Conservation (phyloP, 2,888 invertebrate species). For the Heliconius hortense region DNA sequence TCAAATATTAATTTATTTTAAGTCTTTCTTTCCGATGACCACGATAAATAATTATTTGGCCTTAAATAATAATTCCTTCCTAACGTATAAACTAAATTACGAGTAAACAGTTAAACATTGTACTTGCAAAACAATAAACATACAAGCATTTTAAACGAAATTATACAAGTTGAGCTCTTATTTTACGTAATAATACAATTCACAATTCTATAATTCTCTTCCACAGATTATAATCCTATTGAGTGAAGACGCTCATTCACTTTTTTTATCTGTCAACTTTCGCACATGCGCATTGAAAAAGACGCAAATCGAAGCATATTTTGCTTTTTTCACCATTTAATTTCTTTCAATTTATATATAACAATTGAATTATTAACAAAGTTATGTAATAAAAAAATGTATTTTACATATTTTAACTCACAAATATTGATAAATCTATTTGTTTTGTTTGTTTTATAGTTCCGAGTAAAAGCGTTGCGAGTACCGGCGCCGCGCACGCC, state of each 20-base stretch:
- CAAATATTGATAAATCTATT: constrained; percentile 21
- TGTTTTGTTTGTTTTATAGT: constrained; percentile 29
- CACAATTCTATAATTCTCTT: constrained; percentile 9
- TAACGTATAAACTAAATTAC: neutral
- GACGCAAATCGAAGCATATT: constrained; percentile 9
- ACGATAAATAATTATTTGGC: neutral
- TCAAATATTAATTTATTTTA: neutral
- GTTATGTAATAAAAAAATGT: neutral
- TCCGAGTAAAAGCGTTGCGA: constrained; percentile 21
- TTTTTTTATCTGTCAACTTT: constrained; percentile 18
- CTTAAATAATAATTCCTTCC: neutral
- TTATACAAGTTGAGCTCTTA: constrained; percentile 3
- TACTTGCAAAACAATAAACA: neutral
- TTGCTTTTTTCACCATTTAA: neutral
- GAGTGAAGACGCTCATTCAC: constrained; percentile 23
- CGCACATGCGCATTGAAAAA: constrained; percentile 25
- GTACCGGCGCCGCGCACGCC: constrained; percentile 35
- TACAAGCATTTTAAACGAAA: neutral
- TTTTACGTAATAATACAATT: neutral
- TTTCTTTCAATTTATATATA: neutral
- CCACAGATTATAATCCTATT: constrained; percentile 17
- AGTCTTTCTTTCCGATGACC: neutral
- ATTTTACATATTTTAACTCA: constrained; percentile 22
- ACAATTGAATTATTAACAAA: neutral
- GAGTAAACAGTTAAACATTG: neutral